Evolutionary conservation across 2,113 vertebrate species (phyloP), one percentile per base, ranked within the genome.

Genomic region (Psettodes erumei): DNA sequence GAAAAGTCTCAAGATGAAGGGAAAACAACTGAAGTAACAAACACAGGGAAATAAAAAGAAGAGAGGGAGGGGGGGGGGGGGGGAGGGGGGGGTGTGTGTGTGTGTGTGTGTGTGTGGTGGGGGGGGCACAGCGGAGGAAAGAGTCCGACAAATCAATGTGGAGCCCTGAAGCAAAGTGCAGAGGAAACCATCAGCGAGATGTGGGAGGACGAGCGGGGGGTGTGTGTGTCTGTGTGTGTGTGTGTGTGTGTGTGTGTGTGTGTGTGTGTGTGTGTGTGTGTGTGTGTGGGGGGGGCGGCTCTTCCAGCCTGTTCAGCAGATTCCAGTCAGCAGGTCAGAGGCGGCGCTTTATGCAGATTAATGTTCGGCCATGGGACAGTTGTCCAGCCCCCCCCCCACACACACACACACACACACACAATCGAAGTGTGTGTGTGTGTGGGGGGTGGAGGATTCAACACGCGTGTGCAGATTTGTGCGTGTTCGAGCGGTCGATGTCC

Each of bases 301-400:
- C 45, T 63, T 61, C 30, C 56, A 65, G 83, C 59, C 0, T 73
- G 79, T 78, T 86, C 83, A 83, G 88, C 84, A 86, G 79, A 81
- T 75, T 75, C 63, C 88, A 82, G 64, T 63, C 69, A 68, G 61
- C 84, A 88, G 86, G 83, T 89, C 66, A 65, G 73, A 69, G 45
- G 19, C 43, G 25, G 9, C 30, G 68, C 84, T 84, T 85, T 75
- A 84, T 85, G 80, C 84, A 84, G 85, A 86, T 86, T 80, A 83
- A 83, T 83, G 84, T 73, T 50, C 60, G 83, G 74, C 86, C 66
- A 18, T 18, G 27, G 75, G 78, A 78, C 85, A 62, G 90, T 88
- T 85, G 82, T 90, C 77, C n/a, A n/a, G n/a, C n/a, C n/a, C n/a
- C n/a, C n/a, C n/a, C n/a, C n/a, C n/a, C n/a, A n/a, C n/a, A n/a